phyloP scores from a whole-genome alignment of 2,888 invertebrate genomes.

The Hydroisotoma schaefferi region DNA sequence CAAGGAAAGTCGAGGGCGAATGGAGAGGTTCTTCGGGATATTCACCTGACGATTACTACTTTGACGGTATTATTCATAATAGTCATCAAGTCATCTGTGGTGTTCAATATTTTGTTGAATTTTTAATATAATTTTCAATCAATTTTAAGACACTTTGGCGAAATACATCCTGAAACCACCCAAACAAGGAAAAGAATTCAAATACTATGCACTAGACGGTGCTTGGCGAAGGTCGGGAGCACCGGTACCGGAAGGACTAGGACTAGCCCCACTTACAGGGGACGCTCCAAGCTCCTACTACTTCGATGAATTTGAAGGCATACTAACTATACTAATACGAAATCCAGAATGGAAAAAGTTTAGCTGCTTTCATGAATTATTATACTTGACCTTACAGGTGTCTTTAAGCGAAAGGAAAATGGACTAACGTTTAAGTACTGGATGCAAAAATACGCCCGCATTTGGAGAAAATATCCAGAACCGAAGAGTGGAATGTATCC shows the following conservation, averaged over 20 bases:
- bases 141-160: slow-evolving; percentile 6
- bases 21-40: slow-evolving; percentile 25
- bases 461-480: slow-evolving; percentile 19
- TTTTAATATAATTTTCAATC: slow-evolving; percentile 6
- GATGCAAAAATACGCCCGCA: slow-evolving; percentile 15
- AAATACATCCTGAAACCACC: slow-evolving; percentile 24
- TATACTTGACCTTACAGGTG: no score
- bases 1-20: slow-evolving; percentile 24
- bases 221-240: slow-evolving; percentile 23
- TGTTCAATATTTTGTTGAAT: neutral
- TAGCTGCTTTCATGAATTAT: no score
- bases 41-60: slow-evolving; percentile 12
- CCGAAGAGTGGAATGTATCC: slow-evolving; percentile 29
- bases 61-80: slow-evolving; percentile 5
- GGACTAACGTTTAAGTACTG: neutral
- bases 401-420: slow-evolving; percentile 1
- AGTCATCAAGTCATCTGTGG: neutral
- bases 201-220: slow-evolving; percentile 21
- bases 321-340: no score
- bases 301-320: slow-evolving; percentile 31
- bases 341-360: no score
- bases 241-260: neutral
- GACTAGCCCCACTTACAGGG: neutral
- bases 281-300: slow-evolving; percentile 8
- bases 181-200: slow-evolving; percentile 24